A percentile compares a stretch with the other conserved stretches of the same genome.
Evolutionary conservation across 1,140 invertebrate species (phyloP).

Genomic region (Brachionus rotundiformis): DNA sequence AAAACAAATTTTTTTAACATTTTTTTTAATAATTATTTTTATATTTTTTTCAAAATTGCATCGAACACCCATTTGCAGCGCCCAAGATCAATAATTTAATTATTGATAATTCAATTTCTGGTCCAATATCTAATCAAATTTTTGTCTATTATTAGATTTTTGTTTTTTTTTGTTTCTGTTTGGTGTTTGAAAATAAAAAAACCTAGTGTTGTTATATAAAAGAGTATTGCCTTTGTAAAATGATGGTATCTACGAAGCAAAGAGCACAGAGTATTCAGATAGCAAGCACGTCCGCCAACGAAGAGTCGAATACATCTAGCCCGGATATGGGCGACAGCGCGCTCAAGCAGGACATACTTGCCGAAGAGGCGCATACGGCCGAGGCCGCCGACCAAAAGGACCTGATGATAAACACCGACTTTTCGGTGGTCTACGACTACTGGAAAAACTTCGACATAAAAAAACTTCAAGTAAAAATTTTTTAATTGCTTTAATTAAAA

Average conservation of each 20-base stretch:
- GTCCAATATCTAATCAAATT: slow-evolving; percentile 24
- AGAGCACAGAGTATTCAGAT: slow-evolving; percentile 31
- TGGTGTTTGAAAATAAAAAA: slow-evolving; percentile 19
- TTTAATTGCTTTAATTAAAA: background rate
- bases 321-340: background rate
- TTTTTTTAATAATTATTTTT: background rate
- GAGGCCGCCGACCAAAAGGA: background rate
- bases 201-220: slow-evolving; percentile 30
- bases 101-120: slow-evolving; percentile 35
- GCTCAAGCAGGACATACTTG: background rate
- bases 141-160: slow-evolving; percentile 18
- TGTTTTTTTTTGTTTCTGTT: slow-evolving; percentile 24
- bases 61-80: background rate
- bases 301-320: slow-evolving; percentile 37
- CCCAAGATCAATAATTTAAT: slow-evolving; percentile 43
- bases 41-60: background rate
- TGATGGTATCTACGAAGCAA: slow-evolving; percentile 32
- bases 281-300: background rate
- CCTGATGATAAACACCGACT: background rate
- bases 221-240: slow-evolving; percentile 22
- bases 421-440: background rate
- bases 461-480: background rate
- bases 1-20: background rate
- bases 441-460: slow-evolving; percentile 47
- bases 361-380: background rate